Base-by-base conservation (phyloP, 2,888 invertebrate genomes). In the Drosophila ustulata region DNA sequence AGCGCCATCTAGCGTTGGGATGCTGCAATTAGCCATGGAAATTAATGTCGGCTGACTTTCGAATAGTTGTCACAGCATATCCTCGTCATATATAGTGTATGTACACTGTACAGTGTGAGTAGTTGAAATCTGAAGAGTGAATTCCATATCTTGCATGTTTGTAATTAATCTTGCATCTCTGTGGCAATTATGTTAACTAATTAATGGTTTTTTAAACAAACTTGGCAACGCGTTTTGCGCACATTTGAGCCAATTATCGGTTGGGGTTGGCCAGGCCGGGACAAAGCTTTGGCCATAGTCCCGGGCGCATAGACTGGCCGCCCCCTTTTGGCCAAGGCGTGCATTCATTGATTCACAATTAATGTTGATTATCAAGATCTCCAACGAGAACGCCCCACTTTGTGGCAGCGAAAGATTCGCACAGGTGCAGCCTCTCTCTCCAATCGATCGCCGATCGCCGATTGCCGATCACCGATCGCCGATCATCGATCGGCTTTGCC, bases 331-430 rank as follows among this genome's bases (percentile, higher is more conserved):
- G 45, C 59, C 79, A 45, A 64, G 75, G 87, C 88, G 80, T 89
- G 75, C 88, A 88, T 83, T 87, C 87, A 89, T 89, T 89, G 85
- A 89, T 89, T 89, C 87, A 84, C 77, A 79, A 85, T 89, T 85
- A 85, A 85, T 80, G 80, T 87, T 86, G 87, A 86, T 83, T 86
- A 83, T 82, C 84, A 66, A 83, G 87, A 82, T 86, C 71, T 49
- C 45, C 63, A 73, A 51, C 56, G 59, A 71, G 70, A 76, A 89
- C 90, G 90, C 90, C 90, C 89, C 86, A 82, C 86, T 86, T 89
- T 89, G 75, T 34, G 82, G 70, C 39, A 74, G 75, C 71, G 59
- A 80, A 75, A 84, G 80, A 87, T 82, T 61, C 62, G 75, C 75
- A 63, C 80, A 81, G 81, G 78, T 71, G 73, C 69, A 73, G 69